These are phyloP conservation scores for Rattus rattus DNA, from an alignment of 2,113 vertebrate genomes.

Conservation along the genomic window DNA sequence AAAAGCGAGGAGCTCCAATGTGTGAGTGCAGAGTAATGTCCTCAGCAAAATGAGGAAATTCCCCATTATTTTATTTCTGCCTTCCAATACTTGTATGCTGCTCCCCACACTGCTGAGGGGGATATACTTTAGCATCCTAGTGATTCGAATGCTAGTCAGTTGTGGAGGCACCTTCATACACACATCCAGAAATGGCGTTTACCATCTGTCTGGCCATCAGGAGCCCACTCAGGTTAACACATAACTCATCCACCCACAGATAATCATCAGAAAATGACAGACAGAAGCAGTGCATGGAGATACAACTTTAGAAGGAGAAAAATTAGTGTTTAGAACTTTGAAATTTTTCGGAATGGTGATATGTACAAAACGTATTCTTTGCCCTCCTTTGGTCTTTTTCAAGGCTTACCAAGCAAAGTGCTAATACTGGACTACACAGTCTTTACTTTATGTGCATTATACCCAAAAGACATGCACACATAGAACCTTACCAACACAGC, in stretches of 20 bases:
- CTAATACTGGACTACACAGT: neutral
- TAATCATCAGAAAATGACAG: neutral
- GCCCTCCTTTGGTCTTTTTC: neutral
- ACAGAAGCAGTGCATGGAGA: neutral
- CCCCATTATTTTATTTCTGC: neutral
- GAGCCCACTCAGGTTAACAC: neutral
- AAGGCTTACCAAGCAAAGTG: neutral
- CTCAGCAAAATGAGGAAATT: neutral
- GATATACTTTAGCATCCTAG: neutral
- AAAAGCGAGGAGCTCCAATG: neutral
- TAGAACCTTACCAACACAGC: neutral
- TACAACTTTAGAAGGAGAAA: conserved; percentile 19
- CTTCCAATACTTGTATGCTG: neutral
- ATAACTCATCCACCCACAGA: neutral
- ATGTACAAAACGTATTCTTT: neutral
- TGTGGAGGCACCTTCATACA: neutral
- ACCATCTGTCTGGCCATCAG: neutral
- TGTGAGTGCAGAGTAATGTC: neutral
- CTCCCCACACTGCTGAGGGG: neutral
- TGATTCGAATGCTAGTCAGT: neutral
- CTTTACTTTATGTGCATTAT: neutral
- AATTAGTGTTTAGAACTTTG: neutral
- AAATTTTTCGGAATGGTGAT: neutral
- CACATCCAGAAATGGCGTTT: neutral
- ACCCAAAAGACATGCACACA: neutral